Evolutionary conservation across 2,888 invertebrate species (phyloP).

Genomic region (Megaustenia siamemsis): DNA sequence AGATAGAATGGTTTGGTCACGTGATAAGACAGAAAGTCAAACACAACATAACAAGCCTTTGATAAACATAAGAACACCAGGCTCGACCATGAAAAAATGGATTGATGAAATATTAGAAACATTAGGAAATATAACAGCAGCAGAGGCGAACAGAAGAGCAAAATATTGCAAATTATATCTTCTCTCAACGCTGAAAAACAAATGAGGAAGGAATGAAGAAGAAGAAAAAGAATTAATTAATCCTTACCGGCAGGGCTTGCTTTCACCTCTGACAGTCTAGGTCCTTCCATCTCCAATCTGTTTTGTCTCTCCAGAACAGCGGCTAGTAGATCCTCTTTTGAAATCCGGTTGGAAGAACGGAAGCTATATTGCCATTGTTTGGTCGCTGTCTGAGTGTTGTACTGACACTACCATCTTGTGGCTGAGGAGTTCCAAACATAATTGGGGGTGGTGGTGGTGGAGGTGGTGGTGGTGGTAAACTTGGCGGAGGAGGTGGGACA

Average conservation of each 20-base stretch:
- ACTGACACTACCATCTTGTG: conserved; percentile 34
- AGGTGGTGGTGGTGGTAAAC: conserved; percentile 23
- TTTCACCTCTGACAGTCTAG: conserved; percentile 59
- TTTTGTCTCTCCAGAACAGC: conserved; percentile 74
- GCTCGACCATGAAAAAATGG: no score
- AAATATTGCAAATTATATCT: no score
- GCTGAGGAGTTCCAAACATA: conserved; percentile 33
- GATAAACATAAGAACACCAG: no score
- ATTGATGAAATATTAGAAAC: no score
- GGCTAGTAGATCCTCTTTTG: conserved; percentile 69
- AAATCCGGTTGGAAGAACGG: conserved; percentile 55
- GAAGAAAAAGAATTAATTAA: neutral
- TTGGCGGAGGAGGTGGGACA: conserved; percentile 57
- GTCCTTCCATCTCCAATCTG: conserved; percentile 70
- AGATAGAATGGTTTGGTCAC: no score
- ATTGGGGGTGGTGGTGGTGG: conserved; percentile 43
- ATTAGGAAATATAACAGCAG: no score
- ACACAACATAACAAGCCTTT: no score
- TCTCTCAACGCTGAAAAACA: no score
- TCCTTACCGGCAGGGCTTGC: conserved; percentile 13
- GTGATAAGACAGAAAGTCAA: no score
- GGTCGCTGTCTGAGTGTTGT: conserved; percentile 16
- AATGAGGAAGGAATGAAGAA: no score
- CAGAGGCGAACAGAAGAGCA: no score
- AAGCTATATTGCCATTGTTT: conserved; percentile 54